Base-by-base conservation (phyloP, 1,140 invertebrate species). In the Cyphomyrmex costatus region DNA sequence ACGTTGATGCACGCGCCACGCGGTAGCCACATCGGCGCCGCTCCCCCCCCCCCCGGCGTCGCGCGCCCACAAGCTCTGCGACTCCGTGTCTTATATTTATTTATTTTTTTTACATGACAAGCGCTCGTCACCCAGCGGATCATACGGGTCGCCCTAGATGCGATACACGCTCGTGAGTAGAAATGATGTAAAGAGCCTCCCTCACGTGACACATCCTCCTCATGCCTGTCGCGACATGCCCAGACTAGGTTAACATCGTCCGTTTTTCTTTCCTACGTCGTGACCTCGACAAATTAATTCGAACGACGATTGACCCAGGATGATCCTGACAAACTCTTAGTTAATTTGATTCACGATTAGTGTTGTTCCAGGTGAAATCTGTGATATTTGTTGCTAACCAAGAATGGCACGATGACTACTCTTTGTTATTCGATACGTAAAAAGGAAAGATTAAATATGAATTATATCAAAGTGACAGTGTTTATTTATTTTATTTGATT, bases 121-220 rank as follows among this genome's bases (percentile, higher is more conserved):
- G 24, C 61, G 8, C 24, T 19, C 42, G 10, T 66, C 14, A 0
- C 14, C 24, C 19, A n/a, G 36, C 68, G 27, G 19, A 74, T 82
- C 33, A 6, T 58, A 46, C 66, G 19, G 65, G 10, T 82, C 68
- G 56, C 53, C 33, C 58, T 92, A 89, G 58, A 92, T 92, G 91
- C 91, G 84, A 92, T 92, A 92, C 61, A 92, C 65, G 36, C 82
- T 84, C 73, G 92, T 92, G 63, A 92, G 92, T 92, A 10, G n/a
- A 42, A 19, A 78, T 3, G 5, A n/a, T 2, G 63, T 6, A n/a
- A 3, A 8, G 7, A 21, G 16, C 1, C 10, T n/a, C 19, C 27
- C 19, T 10, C 14, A 10, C 19, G 33, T 36, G 21, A 49, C 8
- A 21, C 53, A 42, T 56, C n/a, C 7, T 56, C 46, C 46, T 49